Evolutionary conservation across 1,140 invertebrate genomes (phyloP).

Genomic region (Drosophila persimilis): DNA sequence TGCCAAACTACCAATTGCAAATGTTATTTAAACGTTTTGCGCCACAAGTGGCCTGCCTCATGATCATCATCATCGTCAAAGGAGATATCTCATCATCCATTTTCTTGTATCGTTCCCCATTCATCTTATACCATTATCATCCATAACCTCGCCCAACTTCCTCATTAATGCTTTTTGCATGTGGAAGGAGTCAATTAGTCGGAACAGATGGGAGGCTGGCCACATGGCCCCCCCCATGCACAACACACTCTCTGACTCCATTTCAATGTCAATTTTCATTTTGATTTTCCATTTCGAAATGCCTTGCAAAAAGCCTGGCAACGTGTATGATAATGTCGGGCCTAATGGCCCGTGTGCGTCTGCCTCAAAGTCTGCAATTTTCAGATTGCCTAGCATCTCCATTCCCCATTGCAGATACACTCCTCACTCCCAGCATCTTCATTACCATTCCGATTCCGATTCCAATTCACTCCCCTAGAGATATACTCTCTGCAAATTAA

Average conservation of each 20-base stretch:
- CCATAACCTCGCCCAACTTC: constrained; percentile 58
- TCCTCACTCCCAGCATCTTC: constrained; percentile 1
- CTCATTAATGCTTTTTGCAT: constrained; percentile 51
- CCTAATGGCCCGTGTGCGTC: constrained; percentile 50
- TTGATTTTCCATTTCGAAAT: constrained; percentile 43
- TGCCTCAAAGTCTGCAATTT: constrained; percentile 64
- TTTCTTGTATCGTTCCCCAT: constrained; percentile 23
- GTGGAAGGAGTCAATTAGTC: constrained; percentile 26
- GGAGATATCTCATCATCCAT: constrained; percentile 7
- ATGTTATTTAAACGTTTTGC: constrained; percentile 71
- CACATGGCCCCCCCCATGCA: constrained; percentile 53
- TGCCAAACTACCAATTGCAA: constrained; percentile 47
- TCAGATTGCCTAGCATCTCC: constrained; percentile 20
- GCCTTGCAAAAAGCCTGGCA: constrained; percentile 49
- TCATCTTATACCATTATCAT: constrained; percentile 47
- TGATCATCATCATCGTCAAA: constrained; percentile 3
- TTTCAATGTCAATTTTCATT: constrained; percentile 77
- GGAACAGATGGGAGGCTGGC: constrained; percentile 25
- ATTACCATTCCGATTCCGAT: background rate
- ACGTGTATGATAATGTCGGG: constrained; percentile 52
- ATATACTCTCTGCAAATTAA: constrained; percentile 51
- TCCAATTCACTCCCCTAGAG: constrained; percentile 17
- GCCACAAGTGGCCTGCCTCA: constrained; percentile 60
- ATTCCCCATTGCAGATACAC: background rate
- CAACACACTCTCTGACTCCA: constrained; percentile 34